These are phyloP conservation scores for Sebastiscus tertius DNA, from an alignment of 2,797 vertebrate species.

Conservation along the genomic window DNA sequence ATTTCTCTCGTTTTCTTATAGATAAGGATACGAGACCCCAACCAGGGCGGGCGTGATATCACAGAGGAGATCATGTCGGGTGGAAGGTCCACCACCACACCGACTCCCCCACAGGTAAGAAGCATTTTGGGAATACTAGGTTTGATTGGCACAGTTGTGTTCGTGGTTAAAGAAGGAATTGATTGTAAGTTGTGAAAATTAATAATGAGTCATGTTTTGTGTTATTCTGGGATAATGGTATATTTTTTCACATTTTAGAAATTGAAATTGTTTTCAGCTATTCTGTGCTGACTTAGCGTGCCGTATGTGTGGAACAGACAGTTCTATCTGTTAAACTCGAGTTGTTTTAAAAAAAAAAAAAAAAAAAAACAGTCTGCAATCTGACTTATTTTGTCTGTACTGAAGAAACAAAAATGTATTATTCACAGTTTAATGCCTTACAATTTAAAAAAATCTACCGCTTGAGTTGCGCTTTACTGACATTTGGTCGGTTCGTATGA, in stretches of 20 bases:
- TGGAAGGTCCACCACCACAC: constrained; percentile 92
- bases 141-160: neutral
- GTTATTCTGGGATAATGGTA: neutral
- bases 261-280: neutral
- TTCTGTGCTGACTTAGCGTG: neutral
- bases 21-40: constrained; percentile 99
- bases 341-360: too few relatives aligned
- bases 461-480: neutral
- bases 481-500: neutral
- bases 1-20: constrained; percentile 54
- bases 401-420: neutral
- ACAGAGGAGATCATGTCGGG: constrained; percentile 99
- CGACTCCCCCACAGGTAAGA: constrained; percentile 95
- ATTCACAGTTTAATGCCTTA: neutral
- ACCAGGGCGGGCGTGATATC: constrained; percentile 97
- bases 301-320: neutral
- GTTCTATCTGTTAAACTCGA: neutral
- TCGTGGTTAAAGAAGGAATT: neutral
- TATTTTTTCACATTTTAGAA: neutral
- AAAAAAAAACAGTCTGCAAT: neutral
- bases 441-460: neutral
- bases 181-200: neutral
- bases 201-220: neutral
- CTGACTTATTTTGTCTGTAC: neutral
- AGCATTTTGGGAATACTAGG: neutral